Percentiles rank a stretch among this genome's conserved stretches.
Conservation (phyloP, 1,140 invertebrate genomes). For the Eurosta solidaginis region DNA sequence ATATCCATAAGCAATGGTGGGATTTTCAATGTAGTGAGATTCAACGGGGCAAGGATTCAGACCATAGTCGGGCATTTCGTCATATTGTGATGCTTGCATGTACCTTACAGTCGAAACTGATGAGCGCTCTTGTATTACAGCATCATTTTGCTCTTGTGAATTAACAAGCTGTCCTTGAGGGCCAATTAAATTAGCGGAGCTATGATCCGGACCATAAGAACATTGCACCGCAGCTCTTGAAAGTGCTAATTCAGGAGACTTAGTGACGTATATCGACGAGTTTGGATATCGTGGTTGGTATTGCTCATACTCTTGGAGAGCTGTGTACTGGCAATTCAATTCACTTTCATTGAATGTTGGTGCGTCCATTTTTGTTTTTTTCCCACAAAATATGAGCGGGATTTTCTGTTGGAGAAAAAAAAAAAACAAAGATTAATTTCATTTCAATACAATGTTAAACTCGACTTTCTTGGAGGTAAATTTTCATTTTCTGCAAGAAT, state of each 20-base stretch:
- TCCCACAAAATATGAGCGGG: background rate
- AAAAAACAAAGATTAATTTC: too few species aligned
- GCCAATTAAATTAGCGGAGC: slow-evolving; percentile 44
- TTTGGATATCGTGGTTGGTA: slow-evolving; percentile 62
- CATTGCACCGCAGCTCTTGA: slow-evolving; percentile 53
- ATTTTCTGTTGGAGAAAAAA: background rate
- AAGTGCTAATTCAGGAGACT: slow-evolving; percentile 43
- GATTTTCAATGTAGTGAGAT: slow-evolving; percentile 62
- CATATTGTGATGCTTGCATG: slow-evolving; percentile 60
- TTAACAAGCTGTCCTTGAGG: slow-evolving; percentile 64
- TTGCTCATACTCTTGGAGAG: slow-evolving; percentile 66
- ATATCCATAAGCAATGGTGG: slow-evolving; percentile 67
- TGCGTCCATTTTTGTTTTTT: background rate
- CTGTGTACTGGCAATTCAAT: slow-evolving; percentile 47
- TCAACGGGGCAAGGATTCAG: slow-evolving; percentile 67
- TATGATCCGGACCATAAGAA: slow-evolving; percentile 32
- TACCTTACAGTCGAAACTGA: slow-evolving; percentile 59
- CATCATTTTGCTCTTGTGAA: slow-evolving; percentile 67
- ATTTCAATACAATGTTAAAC: too few species aligned
- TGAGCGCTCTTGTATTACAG: slow-evolving; percentile 53
- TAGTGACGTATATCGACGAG: slow-evolving; percentile 54
- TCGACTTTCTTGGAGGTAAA: too few species aligned
- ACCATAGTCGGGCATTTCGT: slow-evolving; percentile 71
- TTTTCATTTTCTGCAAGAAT: too few species aligned
- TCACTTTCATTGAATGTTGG: slow-evolving; percentile 37